These are phyloP conservation scores for Whitmania pigra DNA, from an alignment of 1,140 invertebrate genomes.

Conservation along the genomic window DNA sequence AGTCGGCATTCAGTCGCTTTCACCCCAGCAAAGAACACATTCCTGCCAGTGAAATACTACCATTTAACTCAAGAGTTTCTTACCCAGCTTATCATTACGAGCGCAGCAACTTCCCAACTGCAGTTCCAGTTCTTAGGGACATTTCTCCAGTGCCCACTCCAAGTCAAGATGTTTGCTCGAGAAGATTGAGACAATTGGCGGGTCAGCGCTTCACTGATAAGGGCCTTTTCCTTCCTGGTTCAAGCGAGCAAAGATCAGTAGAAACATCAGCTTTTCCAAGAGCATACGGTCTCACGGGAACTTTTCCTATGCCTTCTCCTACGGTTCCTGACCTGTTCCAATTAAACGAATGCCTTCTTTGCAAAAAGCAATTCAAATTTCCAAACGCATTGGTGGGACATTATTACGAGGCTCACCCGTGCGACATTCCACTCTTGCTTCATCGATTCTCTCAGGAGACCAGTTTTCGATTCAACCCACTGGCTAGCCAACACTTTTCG, in stretches of 20 bases:
- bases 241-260: not conserved
- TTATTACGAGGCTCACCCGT: slow-evolving; percentile 14
- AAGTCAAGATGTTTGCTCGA: slow-evolving; percentile 9
- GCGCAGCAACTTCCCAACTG: no score
- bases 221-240: not conserved
- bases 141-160: not conserved
- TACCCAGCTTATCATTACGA: no score
- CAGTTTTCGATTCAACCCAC: slow-evolving; percentile 8
- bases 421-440: slow-evolving; percentile 8
- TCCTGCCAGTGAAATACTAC: no score
- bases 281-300: not conserved
- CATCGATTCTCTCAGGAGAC: slow-evolving; percentile 11
- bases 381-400: slow-evolving; percentile 9
- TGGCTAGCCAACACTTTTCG: not conserved
- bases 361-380: slow-evolving; percentile 15
- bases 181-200: slow-evolving; percentile 10
- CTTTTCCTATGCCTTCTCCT: not conserved
- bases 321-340: not conserved
- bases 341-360: slow-evolving; percentile 13
- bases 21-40: slow-evolving; percentile 5
- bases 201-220: slow-evolving; percentile 14
- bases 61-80: no score
- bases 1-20: slow-evolving; percentile 11
- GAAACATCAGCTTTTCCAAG: not conserved
- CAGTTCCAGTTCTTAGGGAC: no score